Evolutionary conservation across 1,140 invertebrate genomes (phyloP).

Genomic region (Saccostrea cuccullata): DNA sequence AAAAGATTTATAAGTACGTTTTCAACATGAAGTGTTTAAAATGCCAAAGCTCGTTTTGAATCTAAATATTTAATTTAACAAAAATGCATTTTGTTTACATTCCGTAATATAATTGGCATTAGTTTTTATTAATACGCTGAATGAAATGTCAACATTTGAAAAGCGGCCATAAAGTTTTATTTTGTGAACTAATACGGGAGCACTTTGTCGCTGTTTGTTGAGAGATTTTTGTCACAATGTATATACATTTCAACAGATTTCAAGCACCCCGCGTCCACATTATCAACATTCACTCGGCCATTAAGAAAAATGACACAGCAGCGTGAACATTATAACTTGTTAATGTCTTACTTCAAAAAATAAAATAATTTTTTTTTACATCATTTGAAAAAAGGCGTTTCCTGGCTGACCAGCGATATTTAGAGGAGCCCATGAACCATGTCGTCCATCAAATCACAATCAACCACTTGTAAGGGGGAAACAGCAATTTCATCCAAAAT

Average conservation of each 20-base stretch:
- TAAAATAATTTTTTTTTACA: background rate
- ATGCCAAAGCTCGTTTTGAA: background rate
- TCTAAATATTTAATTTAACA: background rate
- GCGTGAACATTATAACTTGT: background rate
- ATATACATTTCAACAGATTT: background rate
- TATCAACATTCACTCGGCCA: background rate
- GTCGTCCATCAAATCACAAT: background rate
- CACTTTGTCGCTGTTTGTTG: background rate
- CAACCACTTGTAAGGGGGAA: background rate
- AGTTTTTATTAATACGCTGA: background rate
- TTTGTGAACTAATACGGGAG: background rate
- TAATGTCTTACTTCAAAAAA: background rate
- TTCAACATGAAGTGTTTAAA: background rate
- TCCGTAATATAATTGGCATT: background rate
- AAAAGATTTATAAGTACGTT: background rate
- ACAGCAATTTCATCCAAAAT: conserved; percentile 10
- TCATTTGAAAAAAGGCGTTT: background rate
- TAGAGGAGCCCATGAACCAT: background rate
- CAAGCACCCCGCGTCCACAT: background rate
- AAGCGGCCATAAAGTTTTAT: background rate
- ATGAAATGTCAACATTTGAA: conserved; percentile 16
- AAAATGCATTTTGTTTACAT: conserved; percentile 17
- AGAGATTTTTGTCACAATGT: background rate
- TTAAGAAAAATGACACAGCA: background rate
- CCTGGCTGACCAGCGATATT: background rate